Percentiles rank a stretch among this genome's conserved stretches.
Evolutionary conservation across 2,113 vertebrate species (phyloP).

Genomic region (Agapornis roseicollis): DNA sequence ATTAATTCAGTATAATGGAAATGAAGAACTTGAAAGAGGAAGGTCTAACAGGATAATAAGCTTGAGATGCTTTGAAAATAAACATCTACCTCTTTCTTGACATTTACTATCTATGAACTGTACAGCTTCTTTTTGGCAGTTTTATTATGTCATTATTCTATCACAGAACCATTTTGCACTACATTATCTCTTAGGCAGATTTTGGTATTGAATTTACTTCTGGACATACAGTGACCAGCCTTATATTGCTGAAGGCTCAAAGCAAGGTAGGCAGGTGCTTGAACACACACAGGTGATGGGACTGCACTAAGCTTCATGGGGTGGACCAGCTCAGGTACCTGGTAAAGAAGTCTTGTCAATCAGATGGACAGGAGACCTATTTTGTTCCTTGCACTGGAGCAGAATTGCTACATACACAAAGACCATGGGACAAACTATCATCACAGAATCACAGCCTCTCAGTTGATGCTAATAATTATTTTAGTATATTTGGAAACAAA

Average conservation of each 20-base stretch:
- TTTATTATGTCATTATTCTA: constrained; percentile 59
- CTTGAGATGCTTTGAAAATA: constrained; percentile 41
- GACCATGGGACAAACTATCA: not conserved
- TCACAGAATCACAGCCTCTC: not conserved
- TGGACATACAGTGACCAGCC: not conserved
- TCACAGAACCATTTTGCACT: not conserved
- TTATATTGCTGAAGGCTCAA: not conserved
- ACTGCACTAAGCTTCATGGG: not conserved
- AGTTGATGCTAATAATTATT: not conserved
- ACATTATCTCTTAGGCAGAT: constrained; percentile 57
- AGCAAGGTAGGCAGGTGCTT: not conserved
- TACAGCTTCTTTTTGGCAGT: constrained; percentile 46
- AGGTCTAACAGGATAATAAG: constrained; percentile 41
- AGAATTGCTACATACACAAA: not conserved
- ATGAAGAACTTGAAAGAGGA: constrained; percentile 27
- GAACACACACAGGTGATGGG: not conserved
- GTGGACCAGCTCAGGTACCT: not conserved
- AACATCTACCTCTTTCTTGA: constrained; percentile 15
- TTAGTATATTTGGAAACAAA: not conserved
- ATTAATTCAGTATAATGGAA: constrained; percentile 36
- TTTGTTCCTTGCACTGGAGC: not conserved
- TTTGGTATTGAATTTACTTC: constrained; percentile 31
- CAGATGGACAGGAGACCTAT: not conserved
- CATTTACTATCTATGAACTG: constrained; percentile 54
- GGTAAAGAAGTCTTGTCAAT: not conserved